A percentile compares a stretch with the other conserved stretches of the same genome.
These are phyloP conservation scores for Gnathonemus longibarbis DNA, from an alignment of 2,113 vertebrate species.

Conservation along the genomic window DNA sequence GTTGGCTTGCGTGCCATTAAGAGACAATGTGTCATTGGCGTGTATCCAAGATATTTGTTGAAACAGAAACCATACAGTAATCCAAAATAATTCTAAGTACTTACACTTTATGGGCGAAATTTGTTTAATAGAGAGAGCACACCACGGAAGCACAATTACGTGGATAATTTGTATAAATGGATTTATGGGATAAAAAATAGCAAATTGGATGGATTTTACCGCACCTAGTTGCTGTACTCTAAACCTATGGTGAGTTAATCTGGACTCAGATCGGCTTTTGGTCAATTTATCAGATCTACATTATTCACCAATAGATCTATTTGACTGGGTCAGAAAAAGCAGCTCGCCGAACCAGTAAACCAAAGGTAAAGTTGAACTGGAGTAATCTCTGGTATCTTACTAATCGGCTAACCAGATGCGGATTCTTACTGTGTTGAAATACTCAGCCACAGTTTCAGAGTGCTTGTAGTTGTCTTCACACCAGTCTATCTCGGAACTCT, in stretches of 20 bases:
- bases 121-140: neutral
- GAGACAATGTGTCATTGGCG: neutral
- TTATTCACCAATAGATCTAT: neutral
- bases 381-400: neutral
- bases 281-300: neutral
- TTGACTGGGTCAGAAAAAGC: neutral
- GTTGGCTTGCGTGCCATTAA: neutral
- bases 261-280: neutral
- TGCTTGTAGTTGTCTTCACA: conserved; percentile 84
- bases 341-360: neutral
- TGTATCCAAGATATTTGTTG: neutral
- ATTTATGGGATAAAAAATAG: neutral
- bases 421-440: conserved; percentile 82
- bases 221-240: neutral
- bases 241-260: neutral
- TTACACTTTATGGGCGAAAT: neutral
- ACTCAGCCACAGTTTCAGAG: conserved; percentile 78
- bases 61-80: neutral
- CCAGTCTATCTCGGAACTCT: conserved; percentile 90
- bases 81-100: neutral
- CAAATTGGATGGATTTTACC: neutral
- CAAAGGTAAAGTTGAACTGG: neutral
- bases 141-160: neutral
- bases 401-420: neutral
- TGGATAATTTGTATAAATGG: neutral